phyloP scores from a whole-genome alignment of 2,113 vertebrate genomes.

The Nestor notabilis region DNA sequence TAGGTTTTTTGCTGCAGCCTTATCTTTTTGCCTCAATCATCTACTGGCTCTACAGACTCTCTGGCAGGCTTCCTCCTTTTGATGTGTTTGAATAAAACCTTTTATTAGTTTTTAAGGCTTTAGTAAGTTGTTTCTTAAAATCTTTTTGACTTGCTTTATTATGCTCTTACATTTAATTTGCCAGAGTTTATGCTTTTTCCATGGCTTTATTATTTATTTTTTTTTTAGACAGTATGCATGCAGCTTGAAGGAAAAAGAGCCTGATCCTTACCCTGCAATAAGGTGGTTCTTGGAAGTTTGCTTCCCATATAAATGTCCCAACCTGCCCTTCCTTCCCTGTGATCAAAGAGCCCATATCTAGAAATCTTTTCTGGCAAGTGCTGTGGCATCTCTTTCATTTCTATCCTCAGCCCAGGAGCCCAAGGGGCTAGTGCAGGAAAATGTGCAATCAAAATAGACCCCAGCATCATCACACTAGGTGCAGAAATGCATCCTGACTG shows the following conservation, averaged over 20 bases:
- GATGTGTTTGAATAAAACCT: conserved; percentile 46
- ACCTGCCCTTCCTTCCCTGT: background rate
- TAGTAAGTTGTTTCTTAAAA: conserved; percentile 62
- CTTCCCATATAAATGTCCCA: background rate
- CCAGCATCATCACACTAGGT: rapidly evolving
- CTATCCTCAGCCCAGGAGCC: background rate
- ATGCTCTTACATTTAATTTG: conserved; percentile 22
- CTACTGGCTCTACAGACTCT: background rate
- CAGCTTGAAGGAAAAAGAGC: background rate
- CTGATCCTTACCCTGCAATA: background rate
- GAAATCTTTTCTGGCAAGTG: background rate
- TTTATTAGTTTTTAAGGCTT: conserved; percentile 62
- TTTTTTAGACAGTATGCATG: background rate
- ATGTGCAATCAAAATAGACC: background rate
- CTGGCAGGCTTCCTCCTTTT: conserved; percentile 57
- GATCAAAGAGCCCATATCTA: background rate
- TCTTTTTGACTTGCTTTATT: conserved; percentile 50
- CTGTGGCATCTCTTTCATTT: background rate
- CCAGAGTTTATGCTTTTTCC: background rate
- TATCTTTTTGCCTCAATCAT: conserved; percentile 52
- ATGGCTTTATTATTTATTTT: background rate
- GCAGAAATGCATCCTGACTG: background rate
- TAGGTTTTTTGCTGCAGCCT: conserved; percentile 24
- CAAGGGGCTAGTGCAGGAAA: background rate
- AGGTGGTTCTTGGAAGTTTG: background rate